A percentile compares a stretch with the other conserved stretches of the same genome.
phyloP scores from a whole-genome alignment of 1,140 invertebrate genomes.

The Amyelois transitella region DNA sequence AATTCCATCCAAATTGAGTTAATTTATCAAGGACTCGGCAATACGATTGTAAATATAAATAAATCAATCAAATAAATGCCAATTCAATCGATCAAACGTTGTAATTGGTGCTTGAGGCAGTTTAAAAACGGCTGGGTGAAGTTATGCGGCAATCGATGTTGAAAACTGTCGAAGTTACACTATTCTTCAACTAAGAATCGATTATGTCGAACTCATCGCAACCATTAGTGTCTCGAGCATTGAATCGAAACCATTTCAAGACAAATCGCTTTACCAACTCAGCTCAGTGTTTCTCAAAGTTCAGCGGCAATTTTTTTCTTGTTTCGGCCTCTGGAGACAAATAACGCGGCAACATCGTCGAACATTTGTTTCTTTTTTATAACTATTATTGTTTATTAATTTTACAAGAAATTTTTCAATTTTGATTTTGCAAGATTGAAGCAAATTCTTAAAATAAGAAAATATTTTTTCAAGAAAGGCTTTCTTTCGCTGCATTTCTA shows the following conservation, averaged over 20 bases:
- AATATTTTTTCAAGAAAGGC: too few relatives aligned
- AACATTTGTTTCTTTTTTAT: too few relatives aligned
- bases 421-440: too few relatives aligned
- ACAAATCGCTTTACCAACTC: neutral
- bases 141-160: neutral
- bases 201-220: neutral
- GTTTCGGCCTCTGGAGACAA: neutral
- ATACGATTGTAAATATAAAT: slow-evolving; percentile 10
- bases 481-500: too few relatives aligned
- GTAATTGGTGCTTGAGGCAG: neutral
- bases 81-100: slow-evolving; percentile 12
- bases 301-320: neutral
- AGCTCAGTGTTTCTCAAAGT: neutral
- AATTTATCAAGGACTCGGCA: slow-evolving; percentile 6
- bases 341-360: too few relatives aligned
- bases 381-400: too few relatives aligned
- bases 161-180: neutral
- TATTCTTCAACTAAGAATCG: neutral
- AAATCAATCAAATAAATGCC: slow-evolving; percentile 25
- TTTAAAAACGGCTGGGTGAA: neutral
- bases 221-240: neutral
- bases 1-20: neutral
- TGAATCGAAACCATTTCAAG: neutral
- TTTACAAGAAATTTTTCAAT: too few relatives aligned
- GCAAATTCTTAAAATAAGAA: too few relatives aligned